Base-by-base conservation (phyloP, 1,140 invertebrate species). In the Trichomalopsis sarcophagae region DNA sequence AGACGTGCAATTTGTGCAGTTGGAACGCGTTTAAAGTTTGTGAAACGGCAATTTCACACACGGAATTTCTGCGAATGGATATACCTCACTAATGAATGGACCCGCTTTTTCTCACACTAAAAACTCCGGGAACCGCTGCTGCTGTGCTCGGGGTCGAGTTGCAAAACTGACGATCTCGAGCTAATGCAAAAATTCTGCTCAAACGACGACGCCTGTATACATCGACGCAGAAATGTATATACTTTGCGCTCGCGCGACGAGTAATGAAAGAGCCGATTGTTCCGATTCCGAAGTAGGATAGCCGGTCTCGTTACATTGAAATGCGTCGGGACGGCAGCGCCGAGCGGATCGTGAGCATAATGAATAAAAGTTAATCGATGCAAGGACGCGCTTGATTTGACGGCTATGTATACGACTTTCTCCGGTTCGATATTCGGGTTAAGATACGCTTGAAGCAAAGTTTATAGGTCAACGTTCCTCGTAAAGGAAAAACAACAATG, bases 241-340 rank as follows among this genome's bases (percentile, higher is more conserved):
- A 62, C 55, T 5, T 14, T n/a, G 13, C 2, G 55, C 17, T 27
- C 5, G 33, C 33, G 5, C 33, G 33, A 36, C 3, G 17, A 21
- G 21, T 62, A 74, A 74, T 74, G 73, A 74, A 74, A 74, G n/a
- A 47, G 23, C n/a, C 23, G 40, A 77, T 77, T 50, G 75, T 77
- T 77, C 75, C 44, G 75, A 77, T 77, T 50, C 21, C 55, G 5
- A 81, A 71, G 68, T 81, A 81, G 68, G 23, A 81, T 73, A 69
- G 21, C n/a, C 68, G 47, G 36, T 73, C 66, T 81, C 27, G 33
- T 47, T 50, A 36, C 79, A 81, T 81, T 81, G 40, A 71, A 71
- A 81, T 73, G 68, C 36, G 69, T n/a, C 62, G 62, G 13, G 23
- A 71, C 23, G 9, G 27, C 17, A 21, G 33, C 1, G 13, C 44